phyloP scores from a whole-genome alignment of 2,888 invertebrate species.

The Heterodera filipjevi region DNA sequence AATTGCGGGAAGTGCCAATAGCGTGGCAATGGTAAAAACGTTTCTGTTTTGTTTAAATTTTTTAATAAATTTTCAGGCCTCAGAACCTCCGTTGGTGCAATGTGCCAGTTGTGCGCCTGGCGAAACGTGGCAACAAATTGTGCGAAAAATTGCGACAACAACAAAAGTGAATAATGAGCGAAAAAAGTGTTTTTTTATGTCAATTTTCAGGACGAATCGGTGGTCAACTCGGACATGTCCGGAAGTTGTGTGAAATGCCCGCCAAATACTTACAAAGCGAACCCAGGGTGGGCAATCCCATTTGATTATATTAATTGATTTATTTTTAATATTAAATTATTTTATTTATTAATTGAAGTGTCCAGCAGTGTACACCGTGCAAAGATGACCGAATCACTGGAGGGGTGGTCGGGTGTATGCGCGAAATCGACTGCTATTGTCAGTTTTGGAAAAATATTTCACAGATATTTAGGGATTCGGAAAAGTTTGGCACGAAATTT shows the following conservation, averaged over 20 bases:
- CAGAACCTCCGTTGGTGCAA: slow-evolving; percentile 20
- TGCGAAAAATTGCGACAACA: not conserved
- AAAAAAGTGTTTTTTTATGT: not conserved
- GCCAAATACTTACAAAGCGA: slow-evolving; percentile 30
- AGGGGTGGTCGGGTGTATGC: slow-evolving; percentile 30
- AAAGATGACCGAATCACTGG: slow-evolving; percentile 35
- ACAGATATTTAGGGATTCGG: no score
- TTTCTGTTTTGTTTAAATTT: not conserved
- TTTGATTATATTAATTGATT: not conserved
- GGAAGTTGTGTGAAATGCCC: slow-evolving; percentile 35
- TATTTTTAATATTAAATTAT: not conserved
- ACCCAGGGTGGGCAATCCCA: not conserved
- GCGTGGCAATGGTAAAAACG: slow-evolving; percentile 7
- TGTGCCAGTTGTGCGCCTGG: slow-evolving; percentile 33
- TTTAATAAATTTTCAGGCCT: not conserved
- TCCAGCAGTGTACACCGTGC: slow-evolving; percentile 31
- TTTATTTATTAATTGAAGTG: slow-evolving; percentile 24
- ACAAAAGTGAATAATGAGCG: slow-evolving; percentile 12
- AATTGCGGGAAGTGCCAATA: not conserved
- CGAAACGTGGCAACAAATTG: slow-evolving; percentile 24
- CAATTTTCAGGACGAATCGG: not conserved
- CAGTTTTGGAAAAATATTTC: not conserved
- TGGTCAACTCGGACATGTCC: not conserved
- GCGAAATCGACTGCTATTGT: slow-evolving; percentile 30
- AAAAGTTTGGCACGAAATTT: no score